These are phyloP conservation scores for Phorcus lineatus DNA, from an alignment of 2,888 invertebrate species.

Conservation along the genomic window DNA sequence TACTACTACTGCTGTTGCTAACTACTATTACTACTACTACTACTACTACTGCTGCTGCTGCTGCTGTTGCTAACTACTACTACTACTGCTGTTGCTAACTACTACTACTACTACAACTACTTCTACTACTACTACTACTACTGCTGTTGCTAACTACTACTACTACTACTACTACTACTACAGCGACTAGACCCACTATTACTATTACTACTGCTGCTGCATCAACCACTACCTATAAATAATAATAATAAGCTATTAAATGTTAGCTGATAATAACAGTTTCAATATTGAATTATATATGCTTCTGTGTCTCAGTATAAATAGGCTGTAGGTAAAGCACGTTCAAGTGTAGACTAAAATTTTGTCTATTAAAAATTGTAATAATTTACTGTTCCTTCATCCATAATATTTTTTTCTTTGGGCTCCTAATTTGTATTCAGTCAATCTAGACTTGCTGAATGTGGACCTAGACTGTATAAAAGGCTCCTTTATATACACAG, in stretches of 20 bases:
- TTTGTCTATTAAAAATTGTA: too few species aligned
- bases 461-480: background rate
- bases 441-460: too few species aligned
- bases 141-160: conserved; percentile 27
- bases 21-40: background rate
- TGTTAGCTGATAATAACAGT: too few species aligned
- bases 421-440: too few species aligned
- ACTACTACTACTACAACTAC: conserved; percentile 26
- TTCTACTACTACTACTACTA: conserved; percentile 26
- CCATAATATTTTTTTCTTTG: too few species aligned
- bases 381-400: too few species aligned
- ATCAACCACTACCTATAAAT: background rate
- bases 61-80: conserved; percentile 25
- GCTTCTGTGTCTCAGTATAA: too few species aligned
- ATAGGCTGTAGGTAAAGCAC: too few species aligned
- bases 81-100: conserved; percentile 27
- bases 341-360: too few species aligned
- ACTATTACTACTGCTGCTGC: conserved; percentile 28
- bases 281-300: too few species aligned
- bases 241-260: background rate
- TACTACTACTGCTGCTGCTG: conserved; percentile 26
- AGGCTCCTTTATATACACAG: too few species aligned
- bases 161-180: conserved; percentile 27
- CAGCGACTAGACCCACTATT: conserved; percentile 23
- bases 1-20: too few species aligned